phyloP scores from a whole-genome alignment of 2,888 invertebrate species.

The Andrena hattorfiana region DNA sequence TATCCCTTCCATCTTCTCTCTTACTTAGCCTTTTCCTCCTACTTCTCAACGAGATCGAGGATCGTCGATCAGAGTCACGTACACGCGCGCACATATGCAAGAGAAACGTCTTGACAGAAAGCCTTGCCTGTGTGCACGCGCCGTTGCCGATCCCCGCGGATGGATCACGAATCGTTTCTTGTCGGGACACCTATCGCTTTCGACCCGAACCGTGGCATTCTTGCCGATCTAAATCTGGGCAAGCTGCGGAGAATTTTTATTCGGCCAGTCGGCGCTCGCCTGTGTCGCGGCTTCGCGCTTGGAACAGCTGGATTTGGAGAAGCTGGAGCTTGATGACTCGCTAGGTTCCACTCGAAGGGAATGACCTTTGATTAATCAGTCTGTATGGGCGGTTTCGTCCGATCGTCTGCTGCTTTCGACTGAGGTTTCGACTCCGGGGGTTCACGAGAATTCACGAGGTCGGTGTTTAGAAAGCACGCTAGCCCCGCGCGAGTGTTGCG shows the following conservation, averaged over 20 bases:
- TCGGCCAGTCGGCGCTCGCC: background rate
- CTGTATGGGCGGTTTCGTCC: too few relatives aligned
- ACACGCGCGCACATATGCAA: background rate
- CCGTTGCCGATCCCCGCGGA: background rate
- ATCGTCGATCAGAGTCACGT: conserved; percentile 55
- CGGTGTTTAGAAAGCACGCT: background rate
- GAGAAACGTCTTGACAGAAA: conserved; percentile 9
- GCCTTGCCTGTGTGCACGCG: background rate
- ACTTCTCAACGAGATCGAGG: conserved; percentile 58
- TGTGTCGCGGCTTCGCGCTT: background rate
- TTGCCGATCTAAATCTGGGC: background rate
- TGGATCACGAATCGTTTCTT: background rate
- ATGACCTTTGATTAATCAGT: too few relatives aligned
- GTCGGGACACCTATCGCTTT: background rate
- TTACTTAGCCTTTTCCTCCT: conserved; percentile 62
- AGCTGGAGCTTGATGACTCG: background rate
- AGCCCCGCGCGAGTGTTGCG: background rate
- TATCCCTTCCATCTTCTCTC: conserved; percentile 56
- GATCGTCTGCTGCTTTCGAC: background rate
- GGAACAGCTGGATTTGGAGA: background rate
- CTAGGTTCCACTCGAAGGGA: background rate
- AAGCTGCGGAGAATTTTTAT: background rate
- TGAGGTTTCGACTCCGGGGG: background rate
- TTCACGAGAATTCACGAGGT: conserved; percentile 17
- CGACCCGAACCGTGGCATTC: background rate